phyloP scores from a whole-genome alignment of 2,888 invertebrate species.

The Eupelmus urozonus region DNA sequence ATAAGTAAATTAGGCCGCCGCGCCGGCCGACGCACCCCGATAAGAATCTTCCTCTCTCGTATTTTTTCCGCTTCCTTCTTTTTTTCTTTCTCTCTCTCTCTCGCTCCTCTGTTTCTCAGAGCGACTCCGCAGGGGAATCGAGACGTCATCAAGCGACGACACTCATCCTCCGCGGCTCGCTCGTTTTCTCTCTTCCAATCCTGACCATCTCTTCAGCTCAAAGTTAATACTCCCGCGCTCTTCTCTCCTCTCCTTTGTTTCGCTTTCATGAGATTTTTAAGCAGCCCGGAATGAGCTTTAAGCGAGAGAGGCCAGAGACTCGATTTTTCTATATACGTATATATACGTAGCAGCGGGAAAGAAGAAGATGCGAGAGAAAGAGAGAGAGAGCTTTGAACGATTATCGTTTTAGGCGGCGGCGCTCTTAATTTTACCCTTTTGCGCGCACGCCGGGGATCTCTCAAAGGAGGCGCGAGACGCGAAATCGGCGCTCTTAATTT shows the following conservation, averaged over 20 bases:
- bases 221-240: conserved; percentile 67
- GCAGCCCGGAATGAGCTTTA: conserved; percentile 67
- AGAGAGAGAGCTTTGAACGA: conserved; percentile 63
- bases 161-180: too few relatives aligned
- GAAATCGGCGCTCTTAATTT: conserved; percentile 59
- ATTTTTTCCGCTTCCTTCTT: conserved; percentile 56
- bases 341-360: conserved; percentile 58
- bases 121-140: conserved; percentile 68
- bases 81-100: conserved; percentile 29
- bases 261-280: conserved; percentile 74
- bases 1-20: conserved; percentile 91
- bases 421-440: conserved; percentile 65
- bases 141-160: conserved; percentile 73
- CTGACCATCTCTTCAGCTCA: conserved; percentile 64
- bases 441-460: not conserved
- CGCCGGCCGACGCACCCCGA: conserved; percentile 81
- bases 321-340: not conserved
- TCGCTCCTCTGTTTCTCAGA: conserved; percentile 62
- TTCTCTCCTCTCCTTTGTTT: conserved; percentile 67
- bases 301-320: conserved; percentile 63
- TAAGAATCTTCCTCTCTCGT: conserved; percentile 83
- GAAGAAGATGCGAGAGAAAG: conserved; percentile 20
- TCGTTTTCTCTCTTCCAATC: conserved; percentile 60
- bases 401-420: conserved; percentile 67
- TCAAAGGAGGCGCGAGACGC: conserved; percentile 28